Evolutionary conservation across 2,888 invertebrate species (phyloP), one percentile per base, ranked within the genome.

Genomic region (Rhagophthalmus giganteus): DNA sequence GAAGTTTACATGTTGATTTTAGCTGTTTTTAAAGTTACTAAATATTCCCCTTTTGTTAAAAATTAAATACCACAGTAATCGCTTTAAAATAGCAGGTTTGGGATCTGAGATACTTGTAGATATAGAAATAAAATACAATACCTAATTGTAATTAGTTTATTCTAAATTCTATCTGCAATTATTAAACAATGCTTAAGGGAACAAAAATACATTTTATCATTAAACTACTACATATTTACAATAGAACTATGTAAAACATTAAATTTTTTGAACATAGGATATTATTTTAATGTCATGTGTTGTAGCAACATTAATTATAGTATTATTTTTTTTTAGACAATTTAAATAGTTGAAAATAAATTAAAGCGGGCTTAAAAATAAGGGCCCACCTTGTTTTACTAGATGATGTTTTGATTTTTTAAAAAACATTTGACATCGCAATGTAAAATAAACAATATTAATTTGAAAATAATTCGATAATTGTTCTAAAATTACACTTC

Each of bases 211-310:
- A 66, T 65, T 62, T 62, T 58, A 62, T 65, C 61, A 61, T 62
- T 63, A 64, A 63, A 63, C 63, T 65, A 65, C 63, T 65, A 65
- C 63, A 63, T 67, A 67, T 67, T 65, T 67, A 67, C 67, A 67
- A 65, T 65, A 65, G 62, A 66, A 62, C 65, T 65, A 64, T 61
- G 58, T 64, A 64, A 65, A 63, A 65, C 64, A 65, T 64, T 62
- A 64, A 61, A 66, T 66, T 64, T 58, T 30, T 59, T 51, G 60
- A 66, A 66, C 63, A 61, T 64, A 62, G 46, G 42, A 61, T 46
- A 52, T 47, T 63, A 62, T 64, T 63, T n/a, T 63, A 57, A 61
- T 62, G 61, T 66, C 60, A 64, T 61, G 57, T 59, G 58, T 59
- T 47, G 55, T 55, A 52, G 44, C 57, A 59, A 60, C 60, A 60